Conservation (phyloP, 37 sponge, comb jelly and placozoan species). For the Petrosia ficiformis region DNA sequence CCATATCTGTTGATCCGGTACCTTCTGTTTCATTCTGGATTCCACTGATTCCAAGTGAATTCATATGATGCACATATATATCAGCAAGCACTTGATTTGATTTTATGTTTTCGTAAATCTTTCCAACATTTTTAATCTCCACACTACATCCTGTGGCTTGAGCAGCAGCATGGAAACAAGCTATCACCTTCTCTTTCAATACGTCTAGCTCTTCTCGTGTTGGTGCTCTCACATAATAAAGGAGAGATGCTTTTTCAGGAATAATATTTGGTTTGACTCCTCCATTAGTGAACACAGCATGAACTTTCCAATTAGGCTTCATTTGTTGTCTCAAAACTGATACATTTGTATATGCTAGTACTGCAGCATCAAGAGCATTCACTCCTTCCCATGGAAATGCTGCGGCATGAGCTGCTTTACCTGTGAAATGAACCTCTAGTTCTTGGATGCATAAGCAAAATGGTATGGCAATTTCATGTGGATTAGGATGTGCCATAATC, state of each 20-base stretch:
- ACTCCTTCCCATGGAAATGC: conserved; percentile 81
- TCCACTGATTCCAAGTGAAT: background rate
- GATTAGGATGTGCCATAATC: conserved; percentile 91
- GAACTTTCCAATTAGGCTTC: conserved; percentile 73
- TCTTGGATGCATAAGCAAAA: conserved; percentile 6
- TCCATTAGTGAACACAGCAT: conserved; percentile 71
- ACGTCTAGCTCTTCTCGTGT: conserved; percentile 20
- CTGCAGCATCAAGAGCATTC: conserved; percentile 89
- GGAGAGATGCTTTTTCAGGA: conserved; percentile 51
- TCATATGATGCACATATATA: conserved; percentile 27
- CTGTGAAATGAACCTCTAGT: conserved; percentile 35
- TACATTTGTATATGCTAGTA: conserved; percentile 74
- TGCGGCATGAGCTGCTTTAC: conserved; percentile 82
- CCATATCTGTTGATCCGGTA: background rate
- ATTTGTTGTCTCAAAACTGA: conserved; percentile 85
- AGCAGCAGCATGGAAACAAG: conserved; percentile 79
- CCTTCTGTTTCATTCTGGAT: background rate
- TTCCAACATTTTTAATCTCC: conserved; percentile 2
- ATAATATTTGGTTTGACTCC: conserved; percentile 68
- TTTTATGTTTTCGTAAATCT: conserved; percentile 29
- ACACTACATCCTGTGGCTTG: conserved; percentile 70
- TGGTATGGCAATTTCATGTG: conserved; percentile 26
- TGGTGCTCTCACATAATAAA: conserved; percentile 60
- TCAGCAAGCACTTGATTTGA: conserved; percentile 44
- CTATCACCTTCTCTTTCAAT: conserved; percentile 33